Percentiles rank a stretch among this genome's conserved stretches.
Conservation (phyloP, 2,888 invertebrate genomes). For the Patella depressa region DNA sequence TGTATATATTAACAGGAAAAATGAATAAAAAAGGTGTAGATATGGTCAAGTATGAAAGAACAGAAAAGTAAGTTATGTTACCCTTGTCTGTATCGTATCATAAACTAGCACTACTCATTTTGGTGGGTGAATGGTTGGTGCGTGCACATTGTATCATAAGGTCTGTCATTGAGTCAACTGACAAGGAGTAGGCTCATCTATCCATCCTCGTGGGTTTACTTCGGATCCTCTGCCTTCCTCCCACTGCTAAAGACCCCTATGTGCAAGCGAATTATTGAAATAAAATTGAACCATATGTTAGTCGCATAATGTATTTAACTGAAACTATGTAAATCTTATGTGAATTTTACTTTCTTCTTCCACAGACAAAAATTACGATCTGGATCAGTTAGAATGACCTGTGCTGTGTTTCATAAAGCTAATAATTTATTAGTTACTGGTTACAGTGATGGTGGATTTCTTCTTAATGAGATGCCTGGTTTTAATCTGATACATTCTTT, state of each 20-base stretch:
- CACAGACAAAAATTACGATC: constrained; percentile 52
- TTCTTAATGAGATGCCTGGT: constrained; percentile 93
- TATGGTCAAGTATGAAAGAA: constrained; percentile 51
- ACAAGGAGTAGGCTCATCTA: too few relatives aligned
- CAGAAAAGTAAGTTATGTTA: constrained; percentile 43
- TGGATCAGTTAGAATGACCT: constrained; percentile 75
- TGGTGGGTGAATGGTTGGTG: too few relatives aligned
- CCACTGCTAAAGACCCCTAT: too few relatives aligned
- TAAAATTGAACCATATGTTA: too few relatives aligned
- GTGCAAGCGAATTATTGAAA: too few relatives aligned
- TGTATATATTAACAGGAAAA: constrained; percentile 27
- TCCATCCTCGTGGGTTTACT: too few relatives aligned
- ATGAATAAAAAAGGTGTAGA: constrained; percentile 40
- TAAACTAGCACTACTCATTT: not conserved
- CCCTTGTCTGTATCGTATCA: not conserved
- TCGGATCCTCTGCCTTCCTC: too few relatives aligned
- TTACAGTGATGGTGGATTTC: constrained; percentile 91
- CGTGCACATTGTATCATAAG: too few relatives aligned
- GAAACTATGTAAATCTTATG: not conserved
- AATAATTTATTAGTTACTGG: constrained; percentile 89
- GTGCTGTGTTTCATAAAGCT: constrained; percentile 86
- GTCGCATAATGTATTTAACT: too few relatives aligned
- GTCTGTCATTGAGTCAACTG: too few relatives aligned
- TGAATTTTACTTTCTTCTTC: constrained; percentile 3
- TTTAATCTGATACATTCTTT: constrained; percentile 91